Evolutionary conservation across 2,113 vertebrate species (phyloP).

Genomic region (Apeltes quadracus): DNA sequence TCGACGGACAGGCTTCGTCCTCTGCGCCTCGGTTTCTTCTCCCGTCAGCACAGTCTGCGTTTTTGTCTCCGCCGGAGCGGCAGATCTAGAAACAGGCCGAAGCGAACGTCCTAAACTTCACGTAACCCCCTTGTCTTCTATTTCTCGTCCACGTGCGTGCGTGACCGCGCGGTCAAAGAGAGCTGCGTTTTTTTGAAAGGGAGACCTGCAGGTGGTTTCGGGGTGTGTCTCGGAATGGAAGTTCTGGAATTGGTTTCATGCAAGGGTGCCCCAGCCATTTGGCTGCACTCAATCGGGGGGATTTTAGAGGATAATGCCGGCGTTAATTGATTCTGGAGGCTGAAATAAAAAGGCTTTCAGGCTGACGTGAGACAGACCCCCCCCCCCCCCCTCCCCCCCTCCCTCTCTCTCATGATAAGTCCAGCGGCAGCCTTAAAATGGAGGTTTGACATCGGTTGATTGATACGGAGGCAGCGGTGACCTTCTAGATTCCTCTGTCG

Average conservation of each 20-base stretch:
- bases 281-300: constrained; percentile 72
- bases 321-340: constrained; percentile 82
- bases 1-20: constrained; percentile 27
- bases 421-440: constrained; percentile 53
- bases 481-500: constrained; percentile 63
- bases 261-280: constrained; percentile 78
- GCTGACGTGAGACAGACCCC: constrained; percentile 55
- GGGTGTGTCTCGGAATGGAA: constrained; percentile 66
- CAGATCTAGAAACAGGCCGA: constrained; percentile 33
- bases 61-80: constrained; percentile 27
- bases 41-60: constrained; percentile 45
- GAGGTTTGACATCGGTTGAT: constrained; percentile 63
- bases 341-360: constrained; percentile 79
- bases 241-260: constrained; percentile 80
- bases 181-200: constrained; percentile 41
- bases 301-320: constrained; percentile 79
- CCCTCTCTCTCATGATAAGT: constrained; percentile 31
- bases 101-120: constrained; percentile 19
- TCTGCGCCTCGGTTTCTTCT: constrained; percentile 46
- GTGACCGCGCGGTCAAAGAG: constrained; percentile 26
- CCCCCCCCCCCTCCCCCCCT: constrained; percentile 8
- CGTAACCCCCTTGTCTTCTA: constrained; percentile 9
- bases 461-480: constrained; percentile 68
- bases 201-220: constrained; percentile 66
- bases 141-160: background rate